Evolutionary conservation across 2,113 vertebrate species (phyloP), one percentile per base, ranked within the genome.

Genomic region (Albula glossodonta): DNA sequence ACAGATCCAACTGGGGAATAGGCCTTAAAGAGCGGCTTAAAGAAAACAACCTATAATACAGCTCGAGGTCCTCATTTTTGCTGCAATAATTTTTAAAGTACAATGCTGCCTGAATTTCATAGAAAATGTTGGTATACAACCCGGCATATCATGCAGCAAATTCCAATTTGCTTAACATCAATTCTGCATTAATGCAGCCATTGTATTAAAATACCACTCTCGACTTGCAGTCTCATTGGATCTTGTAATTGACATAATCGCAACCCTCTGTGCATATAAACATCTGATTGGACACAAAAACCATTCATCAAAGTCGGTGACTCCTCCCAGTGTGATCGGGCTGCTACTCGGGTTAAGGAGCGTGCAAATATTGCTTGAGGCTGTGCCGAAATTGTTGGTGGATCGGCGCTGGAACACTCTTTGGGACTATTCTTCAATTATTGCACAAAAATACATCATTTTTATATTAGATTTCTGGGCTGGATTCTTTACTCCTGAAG

Each of bases 281-380:
- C 53, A 17, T 22, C 48, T 70, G 52, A 86, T 86, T 81, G 84
- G 84, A 50, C 79, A 86, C 19, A 80, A 9, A 5, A 66, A 17
- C 51, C 57, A 17, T 86, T 31, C 51, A 86, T 86, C 85, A 81
- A 74, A 66, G n/a, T 22, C n/a, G n/a, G 25, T 70, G 85, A 70
- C 85, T 53, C 80, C 85, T 50, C 85, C 84, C 84, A 41, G 25
- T 82, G n/a, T 82, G 13, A 57, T 41, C 51, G n/a, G 25, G 9
- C 15, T 66, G 77, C 22, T 81, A 13, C 10, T 63, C 48, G 19
- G 60, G 50, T 2, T 56, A 80, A 70, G 79, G 52, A 70, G 84
- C 78, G 41, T 52, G 49, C 31, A 81, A 70, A 70, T 70, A 52
- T 41, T 85, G 79, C 57, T 22, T 31, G 57, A 70, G 63, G 60